Evolutionary conservation across 2,113 vertebrate species (phyloP), one percentile per base, ranked within the genome.

Genomic region (Cyprinus carpio): DNA sequence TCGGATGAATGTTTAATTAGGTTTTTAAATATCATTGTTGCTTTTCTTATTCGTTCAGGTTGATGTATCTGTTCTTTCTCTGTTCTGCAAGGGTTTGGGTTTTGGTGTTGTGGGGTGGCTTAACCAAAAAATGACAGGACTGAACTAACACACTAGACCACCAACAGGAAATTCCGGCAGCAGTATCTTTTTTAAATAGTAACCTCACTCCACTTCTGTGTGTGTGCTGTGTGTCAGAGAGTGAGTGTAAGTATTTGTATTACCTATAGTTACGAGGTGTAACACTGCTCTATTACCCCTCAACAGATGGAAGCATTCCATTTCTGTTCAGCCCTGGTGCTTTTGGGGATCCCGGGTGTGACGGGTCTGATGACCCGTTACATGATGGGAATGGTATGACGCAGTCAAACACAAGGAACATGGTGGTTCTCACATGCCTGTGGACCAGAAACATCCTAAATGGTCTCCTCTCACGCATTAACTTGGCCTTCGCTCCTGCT

Each of bases 301-400:
- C n/a, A n/a, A 62, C 80, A 89, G 88, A 23, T 99, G 98, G 98
- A 97, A 91, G 91, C 96, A 93, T 46, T 98, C 98, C 98, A n/a
- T 99, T 99, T 86, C 90, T 99, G 83, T 94, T 96, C 91, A 98
- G 96, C n/a, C 90, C 94, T 99, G 2, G 87, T 96, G 10, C 99
- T 99, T 27, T n/a, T n/a, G n/a, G 97, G 97, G 75, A 92, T 99
- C 54, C 98, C 98, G 0, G n/a, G n/a, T 0, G 97, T 97, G 81
- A 96, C 99, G 95, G 95, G 94, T 51, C 92, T 99, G 76, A 99
- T 99, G 98, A 92, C 99, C n/a, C n/a, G n/a, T 89, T 99, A 99
- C 87, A 99, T 99, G 98, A 93, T 98, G 90, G 94, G 98, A 88
- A 95, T 96, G 87, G 91, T n/a, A n/a, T n/a, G n/a, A n/a, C n/a